A percentile compares a stretch with the other conserved stretches of the same genome.
Conservation (phyloP, 2,888 invertebrate genomes). For the Drosophila kanekoi region DNA sequence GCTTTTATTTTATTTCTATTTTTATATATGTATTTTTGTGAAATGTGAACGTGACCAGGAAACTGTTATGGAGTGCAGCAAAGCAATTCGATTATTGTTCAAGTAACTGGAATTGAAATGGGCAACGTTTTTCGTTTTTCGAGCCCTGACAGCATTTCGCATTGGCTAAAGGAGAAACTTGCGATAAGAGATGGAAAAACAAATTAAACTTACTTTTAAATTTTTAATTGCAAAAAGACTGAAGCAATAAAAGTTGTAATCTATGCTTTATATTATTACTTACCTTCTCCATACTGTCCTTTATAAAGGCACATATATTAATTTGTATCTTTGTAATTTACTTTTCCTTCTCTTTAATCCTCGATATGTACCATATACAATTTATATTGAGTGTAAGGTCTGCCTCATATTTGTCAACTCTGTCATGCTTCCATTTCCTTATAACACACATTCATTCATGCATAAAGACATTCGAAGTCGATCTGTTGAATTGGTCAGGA, state of each 20-base stretch:
- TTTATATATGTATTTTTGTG: neutral
- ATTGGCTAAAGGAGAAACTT: constrained; percentile 1
- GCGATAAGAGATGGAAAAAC: neutral
- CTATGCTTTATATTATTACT: neutral
- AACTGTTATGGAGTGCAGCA: constrained; percentile 23
- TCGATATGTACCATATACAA: neutral
- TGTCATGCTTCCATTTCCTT: constrained; percentile 6
- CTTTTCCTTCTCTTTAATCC: neutral
- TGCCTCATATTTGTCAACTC: constrained; percentile 12
- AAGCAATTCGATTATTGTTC: constrained; percentile 44
- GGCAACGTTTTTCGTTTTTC: constrained; percentile 12
- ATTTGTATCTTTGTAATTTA: neutral
- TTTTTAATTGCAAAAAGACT: neutral
- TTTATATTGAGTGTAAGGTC: neutral
- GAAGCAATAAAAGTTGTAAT: neutral
- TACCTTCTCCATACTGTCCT: neutral
- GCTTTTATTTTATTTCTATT: constrained; percentile 5
- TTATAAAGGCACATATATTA: neutral
- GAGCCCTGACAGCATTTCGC: constrained; percentile 27
- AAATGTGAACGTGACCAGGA: constrained; percentile 48
- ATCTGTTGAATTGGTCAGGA: too few relatives aligned
- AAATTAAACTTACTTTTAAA: neutral
- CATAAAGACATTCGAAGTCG: neutral
- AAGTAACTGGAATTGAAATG: constrained; percentile 39
- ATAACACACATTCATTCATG: neutral